phyloP scores from a whole-genome alignment of 2,113 vertebrate genomes.

The Melanerpes formicivorus region DNA sequence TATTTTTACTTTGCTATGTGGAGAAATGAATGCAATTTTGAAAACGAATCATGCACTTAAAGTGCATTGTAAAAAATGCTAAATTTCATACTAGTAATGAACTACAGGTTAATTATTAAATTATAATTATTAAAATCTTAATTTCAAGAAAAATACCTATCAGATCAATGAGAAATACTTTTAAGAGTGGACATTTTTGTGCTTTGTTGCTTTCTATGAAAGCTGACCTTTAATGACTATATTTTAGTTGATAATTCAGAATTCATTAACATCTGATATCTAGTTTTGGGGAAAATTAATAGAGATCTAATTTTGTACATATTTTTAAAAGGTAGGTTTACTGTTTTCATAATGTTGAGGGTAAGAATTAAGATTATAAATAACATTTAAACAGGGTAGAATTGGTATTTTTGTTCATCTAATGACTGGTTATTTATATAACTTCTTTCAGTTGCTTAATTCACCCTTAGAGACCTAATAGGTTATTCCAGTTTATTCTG shows the following conservation, averaged over 20 bases:
- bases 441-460: neutral
- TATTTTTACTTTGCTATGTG: neutral
- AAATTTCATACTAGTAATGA: neutral
- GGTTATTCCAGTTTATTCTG: conserved; percentile 27
- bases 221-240: neutral
- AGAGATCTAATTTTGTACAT: neutral
- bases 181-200: neutral
- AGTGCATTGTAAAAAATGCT: neutral
- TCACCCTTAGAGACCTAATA: neutral
- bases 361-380: neutral
- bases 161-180: neutral
- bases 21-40: neutral
- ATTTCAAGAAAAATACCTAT: neutral
- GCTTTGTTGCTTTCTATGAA: neutral
- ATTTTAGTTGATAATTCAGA: neutral
- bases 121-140: neutral
- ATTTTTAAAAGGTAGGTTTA: neutral
- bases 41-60: neutral
- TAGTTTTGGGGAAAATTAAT: neutral
- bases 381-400: neutral
- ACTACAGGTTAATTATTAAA: neutral
- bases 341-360: neutral
- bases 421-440: neutral
- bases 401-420: neutral
- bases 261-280: neutral